Evolutionary conservation across 2,888 invertebrate genomes (phyloP).

Genomic region (Halictus quadricinctus): DNA sequence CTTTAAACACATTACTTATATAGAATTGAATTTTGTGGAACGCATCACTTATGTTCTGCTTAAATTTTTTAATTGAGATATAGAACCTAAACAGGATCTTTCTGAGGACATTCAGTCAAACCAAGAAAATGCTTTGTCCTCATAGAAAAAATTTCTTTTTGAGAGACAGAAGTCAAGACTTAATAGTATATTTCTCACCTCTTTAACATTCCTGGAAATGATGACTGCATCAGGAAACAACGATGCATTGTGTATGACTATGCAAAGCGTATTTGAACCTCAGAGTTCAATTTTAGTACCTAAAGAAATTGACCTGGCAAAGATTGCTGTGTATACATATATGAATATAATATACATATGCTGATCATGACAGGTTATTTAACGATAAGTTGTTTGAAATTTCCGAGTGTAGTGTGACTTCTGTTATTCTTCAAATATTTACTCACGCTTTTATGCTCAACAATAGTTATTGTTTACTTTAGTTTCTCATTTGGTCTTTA

Average conservation of each 20-base stretch:
- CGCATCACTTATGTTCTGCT: neutral
- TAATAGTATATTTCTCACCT: neutral
- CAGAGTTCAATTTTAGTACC: neutral
- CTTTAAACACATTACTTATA: neutral
- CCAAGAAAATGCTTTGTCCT: neutral
- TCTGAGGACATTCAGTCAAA: neutral
- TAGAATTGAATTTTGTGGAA: neutral
- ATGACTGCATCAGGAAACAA: neutral
- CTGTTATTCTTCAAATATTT: neutral
- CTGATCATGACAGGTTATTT: neutral
- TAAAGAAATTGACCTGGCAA: neutral
- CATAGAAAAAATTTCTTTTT: neutral
- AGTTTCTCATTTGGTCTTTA: neutral
- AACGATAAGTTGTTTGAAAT: neutral
- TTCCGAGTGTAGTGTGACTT: neutral
- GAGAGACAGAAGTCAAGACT: neutral
- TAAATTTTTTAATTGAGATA: neutral
- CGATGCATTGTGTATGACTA: neutral
- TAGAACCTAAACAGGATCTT: neutral
- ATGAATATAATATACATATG: neutral
- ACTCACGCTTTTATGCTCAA: neutral
- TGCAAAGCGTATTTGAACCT: neutral
- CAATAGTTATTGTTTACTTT: neutral
- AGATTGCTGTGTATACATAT: neutral
- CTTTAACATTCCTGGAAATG: neutral